Base-by-base conservation (phyloP, 2,888 invertebrate species). In the Stenchaetothrips biformis region DNA sequence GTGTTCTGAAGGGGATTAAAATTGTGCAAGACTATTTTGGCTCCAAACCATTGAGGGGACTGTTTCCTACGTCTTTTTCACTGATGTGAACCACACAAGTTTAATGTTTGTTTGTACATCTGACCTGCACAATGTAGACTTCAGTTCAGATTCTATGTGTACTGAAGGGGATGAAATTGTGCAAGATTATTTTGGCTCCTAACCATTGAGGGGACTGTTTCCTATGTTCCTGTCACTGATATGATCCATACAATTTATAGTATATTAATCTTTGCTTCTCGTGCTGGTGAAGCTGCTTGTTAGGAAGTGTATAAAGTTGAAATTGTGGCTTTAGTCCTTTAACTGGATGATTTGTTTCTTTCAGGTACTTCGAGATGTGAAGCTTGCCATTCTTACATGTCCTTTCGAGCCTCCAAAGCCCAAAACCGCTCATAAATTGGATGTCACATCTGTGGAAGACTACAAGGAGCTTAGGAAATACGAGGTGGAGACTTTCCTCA, bases 381-480 rank as follows among this genome's bases (percentile, higher is more conserved):
- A 97, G 86, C 89, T 99, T 82, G 99, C 99, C 0, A 99, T 99
- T 86, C 90, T 99, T 27, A 99, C 99, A 25, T 99, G 99, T 87
- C 97, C 99, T 85, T 99, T 99, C 89, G 99, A 99, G 90, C 99
- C 99, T 80, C 99, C 99, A 80, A 99, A 99, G 90, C 99, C 99
- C 2, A 99, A 99, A 90, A 99, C 99, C 84, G 99, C 99, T 89
- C 98, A 99, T 91, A 99, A 99, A 95, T 91, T 99, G 86, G 98
- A 99, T 84, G 95, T 99, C 13, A 95, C 95, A 79, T 95, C 95
- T 0, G 97, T 96, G 0, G 98, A 98, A 83, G 98, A 98, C 87
- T 99, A 98, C 89, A 92, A 93, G 84, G 94, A 94, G 83, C 90
- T 99, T 81, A 89, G 98, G 9, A 92, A 95, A 83, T 99, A 99